Base-by-base conservation (phyloP, 92 coral and sea anemone species). In the Parazoanthus atlanticus region DNA sequence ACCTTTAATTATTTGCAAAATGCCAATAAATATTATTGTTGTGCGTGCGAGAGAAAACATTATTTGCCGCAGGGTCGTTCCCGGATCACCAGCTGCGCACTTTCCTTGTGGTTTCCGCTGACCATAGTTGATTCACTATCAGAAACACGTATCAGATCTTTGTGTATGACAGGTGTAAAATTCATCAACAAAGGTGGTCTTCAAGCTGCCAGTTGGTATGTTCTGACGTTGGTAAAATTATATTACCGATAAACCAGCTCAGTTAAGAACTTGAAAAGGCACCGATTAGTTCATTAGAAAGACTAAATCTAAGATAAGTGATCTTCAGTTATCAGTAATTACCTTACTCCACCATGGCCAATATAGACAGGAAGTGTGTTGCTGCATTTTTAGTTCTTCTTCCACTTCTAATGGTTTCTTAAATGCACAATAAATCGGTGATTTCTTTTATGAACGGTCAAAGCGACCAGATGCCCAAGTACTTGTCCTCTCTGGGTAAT, bases 101-200 rank as follows among this genome's bases (percentile, higher is more conserved):
- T 72, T 73, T 73, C 25, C 36, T 73, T 73, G 77, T 29, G 41
- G 77, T 73, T 73, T 73, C 77, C 40, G 43, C 77, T 73, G 77
- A 73, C 77, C 41, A 73, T 30, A 38, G 41, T 16, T 15, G 43
- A 73, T 31, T 73, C 77, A 31, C 38, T 30, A 25, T 73, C 58
- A 16, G 21, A 52, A 52, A 1, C 36, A 73, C 38, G 36, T 38
- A 71, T 16, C 38, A 36, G 38, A 2, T 36, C 4, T 5, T 36
- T 2, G 38, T 0, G 38, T 29, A 73, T 25, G 75, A 23, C 77
- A 72, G 77, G 77, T 73, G 77, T 13, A 73, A 73, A 73, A 73
- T 9, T 15, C 77, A 73, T 73, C 38, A 73, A 73, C 77, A 73
- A 73, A 32, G 2, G 77, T 73, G 21, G 77, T 32, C 38, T 32